phyloP scores from a whole-genome alignment of 1,140 invertebrate genomes.

The Maniola jurtina region DNA sequence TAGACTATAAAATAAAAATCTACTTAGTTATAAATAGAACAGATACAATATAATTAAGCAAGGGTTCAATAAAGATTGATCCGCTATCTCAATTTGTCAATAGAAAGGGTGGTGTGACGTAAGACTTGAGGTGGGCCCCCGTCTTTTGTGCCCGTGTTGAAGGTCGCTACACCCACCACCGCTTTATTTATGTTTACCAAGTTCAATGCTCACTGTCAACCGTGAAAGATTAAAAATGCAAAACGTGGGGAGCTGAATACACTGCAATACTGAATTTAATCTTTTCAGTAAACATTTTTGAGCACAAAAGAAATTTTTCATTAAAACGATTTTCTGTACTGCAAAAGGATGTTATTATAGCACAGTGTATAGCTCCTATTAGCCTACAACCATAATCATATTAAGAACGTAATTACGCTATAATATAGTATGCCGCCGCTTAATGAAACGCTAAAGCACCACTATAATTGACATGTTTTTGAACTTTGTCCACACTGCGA shows the following conservation, averaged over 20 bases:
- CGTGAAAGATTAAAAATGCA: slow-evolving; percentile 18
- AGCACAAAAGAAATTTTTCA: background rate
- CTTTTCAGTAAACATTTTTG: slow-evolving; percentile 3
- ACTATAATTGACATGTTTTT: too few relatives aligned
- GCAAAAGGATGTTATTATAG: background rate
- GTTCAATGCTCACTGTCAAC: slow-evolving; percentile 29
- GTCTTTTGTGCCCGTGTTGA: slow-evolving; percentile 38
- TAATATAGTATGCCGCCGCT: too few relatives aligned
- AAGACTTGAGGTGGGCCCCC: slow-evolving; percentile 13
- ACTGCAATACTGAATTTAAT: slow-evolving; percentile 8
- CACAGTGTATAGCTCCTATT: too few relatives aligned
- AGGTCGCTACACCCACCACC: slow-evolving; percentile 32
- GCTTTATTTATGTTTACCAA: slow-evolving; percentile 34
- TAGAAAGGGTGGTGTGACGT: slow-evolving; percentile 17
- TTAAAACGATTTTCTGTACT: background rate
- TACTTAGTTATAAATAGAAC: background rate
- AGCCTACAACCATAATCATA: too few relatives aligned
- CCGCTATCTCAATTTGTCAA: slow-evolving; percentile 3
- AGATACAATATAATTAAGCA: slow-evolving; percentile 4
- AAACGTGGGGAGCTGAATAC: slow-evolving; percentile 3
- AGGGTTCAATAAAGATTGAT: slow-evolving; percentile 9
- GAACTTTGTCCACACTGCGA: too few relatives aligned
- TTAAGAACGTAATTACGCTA: too few relatives aligned
- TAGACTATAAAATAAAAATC: background rate
- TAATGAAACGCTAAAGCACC: too few relatives aligned